Conservation (phyloP, 2,797 vertebrate genomes). For the Protonibea diacanthus region DNA sequence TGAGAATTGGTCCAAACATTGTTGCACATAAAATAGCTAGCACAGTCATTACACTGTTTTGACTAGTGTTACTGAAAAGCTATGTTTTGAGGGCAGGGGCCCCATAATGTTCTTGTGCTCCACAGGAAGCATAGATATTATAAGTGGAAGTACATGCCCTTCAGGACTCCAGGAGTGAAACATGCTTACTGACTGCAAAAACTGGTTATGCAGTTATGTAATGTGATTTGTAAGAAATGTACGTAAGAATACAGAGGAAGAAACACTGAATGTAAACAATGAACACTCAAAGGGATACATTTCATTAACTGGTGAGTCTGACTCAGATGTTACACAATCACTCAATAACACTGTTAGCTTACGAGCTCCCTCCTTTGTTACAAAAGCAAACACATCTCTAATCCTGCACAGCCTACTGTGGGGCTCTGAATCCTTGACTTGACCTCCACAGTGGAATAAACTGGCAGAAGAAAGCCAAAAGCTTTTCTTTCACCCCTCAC, state of each 20-base stretch:
- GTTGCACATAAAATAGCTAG: background rate
- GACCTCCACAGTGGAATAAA: constrained; percentile 58
- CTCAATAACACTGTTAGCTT: constrained; percentile 28
- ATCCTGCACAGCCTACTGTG: constrained; percentile 16
- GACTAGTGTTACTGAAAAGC: background rate
- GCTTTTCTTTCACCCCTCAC: constrained; percentile 46
- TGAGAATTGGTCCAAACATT: background rate
- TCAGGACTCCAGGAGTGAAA: background rate
- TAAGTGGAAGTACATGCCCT: background rate
- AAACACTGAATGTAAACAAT: constrained; percentile 28
- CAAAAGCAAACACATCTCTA: constrained; percentile 42
- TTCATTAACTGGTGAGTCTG: constrained; percentile 11
- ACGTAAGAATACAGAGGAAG: background rate
- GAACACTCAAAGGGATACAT: constrained; percentile 1
- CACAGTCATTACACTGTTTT: background rate
- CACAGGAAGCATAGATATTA: background rate
- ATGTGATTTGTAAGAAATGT: background rate
- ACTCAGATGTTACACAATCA: constrained; percentile 48
- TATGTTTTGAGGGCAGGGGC: background rate
- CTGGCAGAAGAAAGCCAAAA: constrained; percentile 30
- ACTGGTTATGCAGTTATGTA: background rate
- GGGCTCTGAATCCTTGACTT: constrained; percentile 53
- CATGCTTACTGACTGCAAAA: background rate
- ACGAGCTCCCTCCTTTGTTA: constrained; percentile 36
- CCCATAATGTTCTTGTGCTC: background rate